Evolutionary conservation across 2,113 vertebrate genomes (phyloP).

Genomic region (Mesoclemmys tuberculata): DNA sequence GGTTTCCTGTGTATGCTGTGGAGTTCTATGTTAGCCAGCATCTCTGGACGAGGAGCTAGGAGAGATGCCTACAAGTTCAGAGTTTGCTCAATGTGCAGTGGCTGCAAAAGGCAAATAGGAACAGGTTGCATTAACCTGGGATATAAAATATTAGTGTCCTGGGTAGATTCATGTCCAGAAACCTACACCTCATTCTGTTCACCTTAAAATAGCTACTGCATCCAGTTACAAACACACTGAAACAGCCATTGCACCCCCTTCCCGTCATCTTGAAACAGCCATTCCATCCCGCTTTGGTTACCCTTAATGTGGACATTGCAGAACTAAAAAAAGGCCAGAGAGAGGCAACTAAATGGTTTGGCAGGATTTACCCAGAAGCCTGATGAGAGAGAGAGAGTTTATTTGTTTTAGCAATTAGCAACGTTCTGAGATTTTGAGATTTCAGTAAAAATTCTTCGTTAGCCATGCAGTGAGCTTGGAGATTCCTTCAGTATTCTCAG

Average conservation of each 20-base stretch:
- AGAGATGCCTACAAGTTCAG: background rate
- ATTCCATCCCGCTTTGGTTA: background rate
- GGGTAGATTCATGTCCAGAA: background rate
- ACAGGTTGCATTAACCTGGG: background rate
- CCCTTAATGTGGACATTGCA: background rate
- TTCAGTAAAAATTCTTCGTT: background rate
- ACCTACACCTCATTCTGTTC: too few species aligned
- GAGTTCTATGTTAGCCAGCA: background rate
- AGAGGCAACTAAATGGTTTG: background rate
- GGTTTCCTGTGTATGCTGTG: background rate
- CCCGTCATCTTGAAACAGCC: background rate
- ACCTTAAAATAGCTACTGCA: too few species aligned
- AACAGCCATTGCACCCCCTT: background rate
- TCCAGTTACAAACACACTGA: background rate
- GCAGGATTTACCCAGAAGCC: background rate
- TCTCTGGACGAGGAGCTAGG: background rate
- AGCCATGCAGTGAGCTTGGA: background rate
- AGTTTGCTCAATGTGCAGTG: background rate
- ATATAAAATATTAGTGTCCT: background rate
- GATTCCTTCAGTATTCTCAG: background rate
- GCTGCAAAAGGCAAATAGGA: background rate
- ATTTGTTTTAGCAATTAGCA: background rate
- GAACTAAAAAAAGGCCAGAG: background rate
- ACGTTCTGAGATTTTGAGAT: background rate
- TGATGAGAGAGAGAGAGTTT: background rate